Base-by-base conservation (phyloP, 2,113 vertebrate species). In the Calyptomena viridis region DNA sequence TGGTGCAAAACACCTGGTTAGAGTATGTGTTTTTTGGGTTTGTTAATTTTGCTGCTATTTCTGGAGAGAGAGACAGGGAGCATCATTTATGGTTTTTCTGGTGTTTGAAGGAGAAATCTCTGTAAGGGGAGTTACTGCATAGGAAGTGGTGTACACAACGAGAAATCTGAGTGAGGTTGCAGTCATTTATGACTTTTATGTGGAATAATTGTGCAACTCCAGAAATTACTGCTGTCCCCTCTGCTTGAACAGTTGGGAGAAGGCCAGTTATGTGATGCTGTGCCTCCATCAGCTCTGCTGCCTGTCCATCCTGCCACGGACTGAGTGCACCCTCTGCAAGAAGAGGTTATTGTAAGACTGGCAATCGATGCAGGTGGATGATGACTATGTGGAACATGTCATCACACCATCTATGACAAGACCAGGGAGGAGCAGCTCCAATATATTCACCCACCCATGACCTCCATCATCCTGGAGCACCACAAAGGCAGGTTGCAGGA, bases 21-120 rank as follows among this genome's bases (percentile, higher is more conserved):
- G 19, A 69, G 52, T 22, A 90, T 3, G 18, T n/a, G 5, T 3
- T 59, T 78, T 82, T n/a, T 49, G 68, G 11, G 30, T 77, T 90
- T 59, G 42, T 80, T 92, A 60, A 63, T 85, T 92, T 87, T 89
- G 37, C 23, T 88, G 14, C 24, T 90, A 4, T 64, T 94, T 89
- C 66, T 87, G 46, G 14, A 84, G 15, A 67, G 24, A 77, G 15
- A 82, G 14, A 64, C 80, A 59, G 14, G 9, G 14, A 46, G 4
- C 1, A 47, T 44, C 0, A 30, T 49, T 67, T 63, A 39, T 9
- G 8, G 0, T 18, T 56, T 12, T 89, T 47, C 20, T 58, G 25
- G 21, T 47, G 8, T 25, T 89, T 13, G 74, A 68, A 81, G 47
- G 21, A 80, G 55, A 92, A 72, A 82, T 42, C 6, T 71, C 53